Evolutionary conservation across 2,797 vertebrate genomes (phyloP).

Genomic region (Pogonophryne albipinna): DNA sequence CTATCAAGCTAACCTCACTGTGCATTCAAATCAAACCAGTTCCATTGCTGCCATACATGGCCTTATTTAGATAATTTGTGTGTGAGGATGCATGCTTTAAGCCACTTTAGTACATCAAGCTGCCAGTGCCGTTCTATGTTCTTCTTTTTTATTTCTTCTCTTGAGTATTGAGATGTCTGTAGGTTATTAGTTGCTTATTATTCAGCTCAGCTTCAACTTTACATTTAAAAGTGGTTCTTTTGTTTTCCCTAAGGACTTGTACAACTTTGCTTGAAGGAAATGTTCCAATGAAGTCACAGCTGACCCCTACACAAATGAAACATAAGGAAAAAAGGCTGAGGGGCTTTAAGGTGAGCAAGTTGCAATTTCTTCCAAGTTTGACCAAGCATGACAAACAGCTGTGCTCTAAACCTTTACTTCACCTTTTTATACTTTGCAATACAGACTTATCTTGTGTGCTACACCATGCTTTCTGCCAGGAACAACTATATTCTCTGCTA

Average conservation of each 20-base stretch:
- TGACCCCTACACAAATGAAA: slow-evolving; percentile 16
- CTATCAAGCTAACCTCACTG: slow-evolving; percentile 32
- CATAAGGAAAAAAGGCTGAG: background rate
- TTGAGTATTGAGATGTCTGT: slow-evolving; percentile 50
- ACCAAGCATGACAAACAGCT: slow-evolving; percentile 8
- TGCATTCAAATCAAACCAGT: slow-evolving; percentile 60
- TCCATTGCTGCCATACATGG: slow-evolving; percentile 36
- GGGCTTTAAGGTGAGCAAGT: slow-evolving; percentile 25
- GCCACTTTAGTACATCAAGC: slow-evolving; percentile 50
- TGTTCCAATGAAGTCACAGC: slow-evolving; percentile 18
- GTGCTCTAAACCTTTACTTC: slow-evolving; percentile 23
- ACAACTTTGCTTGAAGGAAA: slow-evolving; percentile 21
- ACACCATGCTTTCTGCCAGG: slow-evolving; percentile 3
- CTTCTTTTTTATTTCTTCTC: slow-evolving; percentile 35
- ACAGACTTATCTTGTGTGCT: background rate
- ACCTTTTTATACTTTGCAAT: background rate
- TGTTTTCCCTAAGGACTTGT: slow-evolving; percentile 20
- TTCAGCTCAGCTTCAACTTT: slow-evolving; percentile 42
- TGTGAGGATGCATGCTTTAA: slow-evolving; percentile 50
- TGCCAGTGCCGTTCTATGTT: background rate
- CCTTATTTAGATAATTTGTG: slow-evolving; percentile 58
- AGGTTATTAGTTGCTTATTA: slow-evolving; percentile 48
- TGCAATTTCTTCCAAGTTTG: slow-evolving; percentile 12
- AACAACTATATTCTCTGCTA: slow-evolving; percentile 4
- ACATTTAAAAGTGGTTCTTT: slow-evolving; percentile 25